phyloP scores from a whole-genome alignment of 2,797 vertebrate species.

The Lycodopsis pacificus region DNA sequence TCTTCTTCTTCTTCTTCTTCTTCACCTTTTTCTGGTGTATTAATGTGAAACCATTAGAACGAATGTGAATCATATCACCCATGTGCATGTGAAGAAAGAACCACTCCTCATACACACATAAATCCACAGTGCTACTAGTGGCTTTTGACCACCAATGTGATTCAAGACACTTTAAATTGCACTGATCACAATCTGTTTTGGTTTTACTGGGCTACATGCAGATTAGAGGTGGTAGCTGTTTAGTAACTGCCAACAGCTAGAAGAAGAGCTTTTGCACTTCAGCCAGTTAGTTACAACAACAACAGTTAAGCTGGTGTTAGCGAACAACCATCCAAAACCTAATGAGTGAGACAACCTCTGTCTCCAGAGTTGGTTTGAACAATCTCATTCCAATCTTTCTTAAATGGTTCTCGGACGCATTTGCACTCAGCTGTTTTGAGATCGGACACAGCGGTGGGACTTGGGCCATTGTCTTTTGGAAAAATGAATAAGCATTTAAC shows the following conservation, averaged over 20 bases:
- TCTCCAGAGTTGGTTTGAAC: slow-evolving; percentile 3
- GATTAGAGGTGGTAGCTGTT: neutral
- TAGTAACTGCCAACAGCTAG: neutral
- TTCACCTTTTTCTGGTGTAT: neutral
- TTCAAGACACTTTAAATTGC: neutral
- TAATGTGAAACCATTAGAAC: neutral
- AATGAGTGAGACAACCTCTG: neutral
- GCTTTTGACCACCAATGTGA: neutral
- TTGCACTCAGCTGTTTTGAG: neutral
- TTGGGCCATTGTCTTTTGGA: neutral
- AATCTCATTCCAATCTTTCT: neutral
- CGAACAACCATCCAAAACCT: neutral
- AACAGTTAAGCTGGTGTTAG: neutral
- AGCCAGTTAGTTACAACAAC: neutral
- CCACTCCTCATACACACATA: neutral
- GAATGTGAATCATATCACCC: neutral
- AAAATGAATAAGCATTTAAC: neutral
- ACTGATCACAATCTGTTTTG: neutral
- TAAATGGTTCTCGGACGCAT: neutral
- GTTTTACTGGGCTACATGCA: neutral
- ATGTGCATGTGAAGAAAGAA: neutral
- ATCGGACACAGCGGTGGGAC: neutral
- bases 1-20: neutral
- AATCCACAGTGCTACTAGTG: neutral
- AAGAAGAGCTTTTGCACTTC: neutral